Base-by-base conservation (phyloP, 2,797 vertebrate genomes). In the Pempheris klunzingeri region DNA sequence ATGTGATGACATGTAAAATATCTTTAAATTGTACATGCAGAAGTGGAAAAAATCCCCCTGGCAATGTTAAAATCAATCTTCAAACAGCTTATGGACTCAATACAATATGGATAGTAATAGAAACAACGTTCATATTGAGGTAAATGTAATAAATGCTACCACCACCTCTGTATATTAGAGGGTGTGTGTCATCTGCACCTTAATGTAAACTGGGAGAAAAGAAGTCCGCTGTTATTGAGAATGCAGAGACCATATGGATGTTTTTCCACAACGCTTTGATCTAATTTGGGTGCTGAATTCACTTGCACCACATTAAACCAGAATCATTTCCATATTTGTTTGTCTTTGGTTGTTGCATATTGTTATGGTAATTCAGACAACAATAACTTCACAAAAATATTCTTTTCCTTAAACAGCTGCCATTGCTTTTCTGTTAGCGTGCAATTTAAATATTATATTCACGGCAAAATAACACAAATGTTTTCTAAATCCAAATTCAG, bases 241-340 rank as follows among this genome's bases (percentile, higher is more conserved):
- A 39, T 55, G 41, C 28, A 64, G 20, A 20, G 41, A 54, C 32
- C 32, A 50, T 17, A 50, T 24, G 30, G 4, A 24, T 50, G 24
- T 50, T 36, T 22, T 30, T 36, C 30, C 32, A 36, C 24, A 8
- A 34, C 15, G 39, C 74, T 77, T 77, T 77, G 67, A 77, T 77
- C 66, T 77, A 71, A 77, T 32, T 64, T 57, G 46, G 30, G 50
- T 39, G 15, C 65, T 13, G 74, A 69, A 46, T 77, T 69, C 32
- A 39, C 65, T 60, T 22, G 47, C 30, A 47, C 18, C 49, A 55
- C 61, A 63, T 77, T 49, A 64, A 71, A 50, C 41, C 59, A n/a
- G 20, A 57, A 58, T 64, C 15, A 64, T 77, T 77, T 64, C 47
- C 67, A 64, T 77, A 61, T 44, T 32, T 63, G 60, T 61, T 76